Conservation (phyloP, 2,113 vertebrate genomes). For the Sakesphorus luctuosus region DNA sequence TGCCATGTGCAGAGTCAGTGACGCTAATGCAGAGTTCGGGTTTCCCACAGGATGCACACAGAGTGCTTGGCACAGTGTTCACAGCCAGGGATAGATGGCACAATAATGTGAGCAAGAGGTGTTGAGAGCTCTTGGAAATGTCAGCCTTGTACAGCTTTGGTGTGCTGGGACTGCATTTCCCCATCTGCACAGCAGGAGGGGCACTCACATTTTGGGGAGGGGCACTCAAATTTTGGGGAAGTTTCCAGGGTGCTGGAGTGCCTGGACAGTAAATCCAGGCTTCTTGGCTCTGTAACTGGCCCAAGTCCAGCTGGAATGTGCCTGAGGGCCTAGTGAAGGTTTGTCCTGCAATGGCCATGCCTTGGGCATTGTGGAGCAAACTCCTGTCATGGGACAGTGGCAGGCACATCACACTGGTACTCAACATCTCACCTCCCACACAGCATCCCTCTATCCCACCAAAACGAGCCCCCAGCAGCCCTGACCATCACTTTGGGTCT, state of each 20-base stretch:
- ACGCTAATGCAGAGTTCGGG: not conserved
- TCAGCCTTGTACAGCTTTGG: not conserved
- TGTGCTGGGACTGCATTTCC: not conserved
- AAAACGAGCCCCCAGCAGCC: not conserved
- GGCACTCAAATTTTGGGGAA: no score
- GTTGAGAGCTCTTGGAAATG: not conserved
- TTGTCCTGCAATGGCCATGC: not conserved
- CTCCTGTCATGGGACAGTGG: not conserved
- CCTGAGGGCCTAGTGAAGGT: not conserved
- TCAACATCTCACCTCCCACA: not conserved
- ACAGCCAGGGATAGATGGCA: not conserved
- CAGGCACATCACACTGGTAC: not conserved
- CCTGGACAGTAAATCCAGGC: not conserved
- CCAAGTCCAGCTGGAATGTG: not conserved
- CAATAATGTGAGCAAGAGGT: not conserved
- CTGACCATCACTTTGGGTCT: not conserved
- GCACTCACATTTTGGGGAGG: not conserved
- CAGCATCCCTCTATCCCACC: not conserved
- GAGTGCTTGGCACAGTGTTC: fast-evolving
- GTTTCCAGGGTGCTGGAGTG: not conserved
- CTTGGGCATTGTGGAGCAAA: not conserved
- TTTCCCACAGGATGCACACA: not conserved
- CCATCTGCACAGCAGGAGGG: not conserved
- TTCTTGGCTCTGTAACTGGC: not conserved
- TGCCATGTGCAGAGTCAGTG: fast-evolving